Base-by-base conservation (phyloP, 1,140 invertebrate species). In the Hyphantria cunea region DNA sequence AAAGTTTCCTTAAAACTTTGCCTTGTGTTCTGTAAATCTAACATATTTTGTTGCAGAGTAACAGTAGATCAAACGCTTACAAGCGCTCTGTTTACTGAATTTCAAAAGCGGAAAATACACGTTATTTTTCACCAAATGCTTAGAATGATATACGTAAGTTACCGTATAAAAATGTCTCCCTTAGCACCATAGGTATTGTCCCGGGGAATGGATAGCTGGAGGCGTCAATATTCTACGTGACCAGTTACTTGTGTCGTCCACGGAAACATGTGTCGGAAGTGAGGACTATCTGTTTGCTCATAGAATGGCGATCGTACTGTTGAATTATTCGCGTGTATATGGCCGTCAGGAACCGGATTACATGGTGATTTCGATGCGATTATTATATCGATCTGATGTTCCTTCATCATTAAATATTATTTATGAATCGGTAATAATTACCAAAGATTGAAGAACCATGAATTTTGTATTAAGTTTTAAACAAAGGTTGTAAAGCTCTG, bases 201-300 rank as follows among this genome's bases (percentile, higher is more conserved):
- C 65, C 64, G 17, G 51, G 44, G 65, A 79, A 70, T 70, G 72
- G 73, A 79, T 80, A 74, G 82, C 83, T 78, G n/a, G 76, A 77
- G 80, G 84, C 80, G 82, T 89, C 84, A 84, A 89, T 89, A 87
- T 86, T 82, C 78, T 89, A 89, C 86, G 86, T 89, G 84, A 87
- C 80, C 83, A 82, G 73, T 73, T 80, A 70, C 73, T 76, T 71
- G 73, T 79, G 81, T 74, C 74, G 77, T 75, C 80, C 76, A 73
- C 76, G 81, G 82, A 89, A 83, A 86, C 85, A 84, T 82, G 81
- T 86, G 85, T 88, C 85, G 87, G 85, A 87, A 84, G 85, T 84
- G 70, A 83, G 74, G 78, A 82, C 80, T 86, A 87, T 87, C 85
- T 85, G 82, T 87, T 87, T 85, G 78, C 77, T 66, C 74, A 76